These are phyloP conservation scores for Chrysolina haemoptera DNA, from an alignment of 2,888 invertebrate genomes.

Conservation along the genomic window DNA sequence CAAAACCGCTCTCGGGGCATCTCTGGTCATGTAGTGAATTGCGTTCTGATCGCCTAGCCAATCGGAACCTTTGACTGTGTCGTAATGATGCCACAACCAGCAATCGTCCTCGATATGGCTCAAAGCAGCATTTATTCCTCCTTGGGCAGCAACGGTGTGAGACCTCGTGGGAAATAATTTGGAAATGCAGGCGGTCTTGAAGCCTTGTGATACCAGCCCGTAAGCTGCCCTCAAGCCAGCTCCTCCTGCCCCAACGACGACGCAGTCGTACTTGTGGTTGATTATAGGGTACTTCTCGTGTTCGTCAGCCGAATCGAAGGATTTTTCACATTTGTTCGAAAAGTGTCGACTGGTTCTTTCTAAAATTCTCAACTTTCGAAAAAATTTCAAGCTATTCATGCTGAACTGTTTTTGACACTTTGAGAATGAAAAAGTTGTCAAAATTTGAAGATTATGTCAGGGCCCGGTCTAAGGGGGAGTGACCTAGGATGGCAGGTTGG, in stretches of 20 bases:
- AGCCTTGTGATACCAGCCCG: conserved; percentile 80
- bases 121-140: conserved; percentile 85
- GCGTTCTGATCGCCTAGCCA: conserved; percentile 84
- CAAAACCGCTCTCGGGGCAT: conserved; percentile 75
- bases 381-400: neutral
- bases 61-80: conserved; percentile 84
- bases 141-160: conserved; percentile 86
- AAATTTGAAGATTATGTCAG: too few relatives aligned
- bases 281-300: conserved; percentile 64
- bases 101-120: conserved; percentile 80
- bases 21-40: conserved; percentile 83
- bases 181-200: conserved; percentile 81
- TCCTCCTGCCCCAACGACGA: conserved; percentile 85
- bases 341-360: neutral
- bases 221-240: conserved; percentile 83
- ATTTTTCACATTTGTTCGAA: neutral
- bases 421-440: neutral
- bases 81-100: conserved; percentile 84
- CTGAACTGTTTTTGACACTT: neutral
- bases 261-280: conserved; percentile 79
- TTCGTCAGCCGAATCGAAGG: neutral
- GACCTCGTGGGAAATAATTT: conserved; percentile 85
- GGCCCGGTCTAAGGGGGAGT: too few relatives aligned
- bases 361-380: neutral
- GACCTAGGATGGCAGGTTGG: too few relatives aligned